phyloP scores from a whole-genome alignment of 1,140 invertebrate genomes.

The Ganaspis sp. region DNA sequence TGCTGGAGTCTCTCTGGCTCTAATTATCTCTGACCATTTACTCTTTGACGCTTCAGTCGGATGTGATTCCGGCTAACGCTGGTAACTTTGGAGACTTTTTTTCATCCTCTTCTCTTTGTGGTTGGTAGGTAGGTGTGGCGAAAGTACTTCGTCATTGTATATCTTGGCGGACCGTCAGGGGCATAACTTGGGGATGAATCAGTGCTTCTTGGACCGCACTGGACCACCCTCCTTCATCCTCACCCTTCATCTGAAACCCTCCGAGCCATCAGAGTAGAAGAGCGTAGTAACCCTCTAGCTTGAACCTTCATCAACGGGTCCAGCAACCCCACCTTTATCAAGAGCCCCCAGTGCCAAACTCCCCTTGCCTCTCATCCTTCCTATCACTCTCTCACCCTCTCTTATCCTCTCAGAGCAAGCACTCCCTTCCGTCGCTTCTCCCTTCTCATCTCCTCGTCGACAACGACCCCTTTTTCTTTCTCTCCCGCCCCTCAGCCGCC shows the following conservation, averaged over 20 bases:
- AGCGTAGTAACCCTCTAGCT: conserved; percentile 73
- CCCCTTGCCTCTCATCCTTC: conserved; percentile 52
- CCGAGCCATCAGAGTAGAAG: conserved; percentile 72
- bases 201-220: conserved; percentile 73
- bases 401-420: conserved; percentile 25
- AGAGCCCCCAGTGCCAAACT: conserved; percentile 70
- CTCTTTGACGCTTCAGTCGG: background rate
- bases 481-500: background rate
- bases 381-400: conserved; percentile 33
- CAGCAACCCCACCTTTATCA: conserved; percentile 76
- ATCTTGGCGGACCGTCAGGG: conserved; percentile 67
- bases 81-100: conserved; percentile 12
- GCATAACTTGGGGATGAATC: conserved; percentile 75
- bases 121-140: conserved; percentile 48
- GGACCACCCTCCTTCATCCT: conserved; percentile 59
- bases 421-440: background rate
- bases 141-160: conserved; percentile 69
- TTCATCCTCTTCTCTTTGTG: conserved; percentile 20
- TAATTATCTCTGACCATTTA: background rate
- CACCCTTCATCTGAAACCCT: conserved; percentile 56
- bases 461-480: conserved; percentile 54
- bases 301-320: conserved; percentile 77
- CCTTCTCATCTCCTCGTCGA: conserved; percentile 12
- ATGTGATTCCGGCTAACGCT: background rate
- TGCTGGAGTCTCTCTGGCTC: conserved; percentile 35